Evolutionary conservation across 2,113 vertebrate species (phyloP), one percentile per base, ranked within the genome.

Genomic region (Poecile atricapillus): DNA sequence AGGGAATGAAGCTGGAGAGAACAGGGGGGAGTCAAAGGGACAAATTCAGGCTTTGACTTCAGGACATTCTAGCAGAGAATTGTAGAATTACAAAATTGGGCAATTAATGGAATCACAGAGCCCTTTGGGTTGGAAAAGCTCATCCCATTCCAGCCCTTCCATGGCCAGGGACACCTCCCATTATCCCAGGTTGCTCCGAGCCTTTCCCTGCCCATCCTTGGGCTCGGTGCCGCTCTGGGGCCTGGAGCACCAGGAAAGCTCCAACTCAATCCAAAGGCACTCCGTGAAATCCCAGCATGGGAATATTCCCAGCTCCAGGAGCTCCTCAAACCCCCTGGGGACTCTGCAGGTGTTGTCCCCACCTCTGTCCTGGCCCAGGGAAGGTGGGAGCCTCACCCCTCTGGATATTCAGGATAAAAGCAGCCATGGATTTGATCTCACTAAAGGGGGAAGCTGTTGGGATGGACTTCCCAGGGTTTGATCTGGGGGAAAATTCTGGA

Each of bases 11-110:
- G 68, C 39, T 28, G 52, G 59, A 68, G 63, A 56, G 77, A 25
- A 44, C 9, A 67, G 21, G 4, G 11, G 4, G 7, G 35, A 24
- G 22, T 9, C 7, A 8, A 70, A 79, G 71, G 22, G 43, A 58
- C 15, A 23, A 18, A 15, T 27, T 55, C 18, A 13, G n/a, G 31
- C 14, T 87, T 28, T 44, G 28, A n/a, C 4, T 83, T 43, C 5
- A 69, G 76, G 86, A 92, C 31, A 83, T 18, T 11, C 37, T 19
- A 27, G 10, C 41, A 12, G 9, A 30, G 35, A 63, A 39, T 0
- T 4, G 15, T 0, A 22, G 37, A 33, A 63, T 49, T 20, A n/a
- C 15, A 41, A 10, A 71, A n/a, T 0, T 2, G 10, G 25, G 20
- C 22, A 55, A 7, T 5, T 30, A 6, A 4, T 7, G 58, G 65